Conservation (phyloP, 2,888 invertebrate genomes). For the Patella pellucida region DNA sequence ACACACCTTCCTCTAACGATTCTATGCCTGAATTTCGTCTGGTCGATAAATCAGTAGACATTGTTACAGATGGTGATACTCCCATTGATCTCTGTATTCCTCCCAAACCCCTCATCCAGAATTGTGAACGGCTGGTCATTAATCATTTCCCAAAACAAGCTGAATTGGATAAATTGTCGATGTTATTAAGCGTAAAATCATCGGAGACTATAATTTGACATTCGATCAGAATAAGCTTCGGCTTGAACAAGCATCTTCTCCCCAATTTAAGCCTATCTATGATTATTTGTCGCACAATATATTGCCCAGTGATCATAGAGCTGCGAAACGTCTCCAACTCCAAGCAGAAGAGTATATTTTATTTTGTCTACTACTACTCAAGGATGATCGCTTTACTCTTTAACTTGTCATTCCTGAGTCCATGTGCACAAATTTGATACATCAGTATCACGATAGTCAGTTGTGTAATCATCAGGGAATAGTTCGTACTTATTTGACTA, state of each 20-base stretch:
- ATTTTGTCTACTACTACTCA: not conserved
- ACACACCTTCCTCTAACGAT: no score
- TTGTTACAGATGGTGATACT: no score
- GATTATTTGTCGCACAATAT: not conserved
- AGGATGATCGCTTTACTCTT: not conserved
- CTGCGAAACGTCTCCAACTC: not conserved
- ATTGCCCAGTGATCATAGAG: not conserved
- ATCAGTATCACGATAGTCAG: conserved; percentile 2
- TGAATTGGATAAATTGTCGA: not conserved
- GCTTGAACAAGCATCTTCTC: conserved; percentile 1
- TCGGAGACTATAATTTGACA: not conserved
- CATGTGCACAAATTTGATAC: not conserved
- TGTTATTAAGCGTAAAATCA: not conserved
- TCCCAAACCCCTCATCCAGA: not conserved
- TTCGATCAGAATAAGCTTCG: not conserved
- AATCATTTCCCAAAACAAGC: not conserved
- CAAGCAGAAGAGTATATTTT: conserved; percentile 8
- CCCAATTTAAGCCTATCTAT: not conserved
- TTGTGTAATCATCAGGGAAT: not conserved
- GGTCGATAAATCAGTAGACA: no score
- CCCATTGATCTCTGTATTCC: no score
- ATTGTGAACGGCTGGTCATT: not conserved
- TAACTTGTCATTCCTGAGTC: not conserved
- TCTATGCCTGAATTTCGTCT: no score
- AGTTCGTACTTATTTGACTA: not conserved